Base-by-base conservation (phyloP, 2,888 invertebrate genomes). In the Hedya salicella region DNA sequence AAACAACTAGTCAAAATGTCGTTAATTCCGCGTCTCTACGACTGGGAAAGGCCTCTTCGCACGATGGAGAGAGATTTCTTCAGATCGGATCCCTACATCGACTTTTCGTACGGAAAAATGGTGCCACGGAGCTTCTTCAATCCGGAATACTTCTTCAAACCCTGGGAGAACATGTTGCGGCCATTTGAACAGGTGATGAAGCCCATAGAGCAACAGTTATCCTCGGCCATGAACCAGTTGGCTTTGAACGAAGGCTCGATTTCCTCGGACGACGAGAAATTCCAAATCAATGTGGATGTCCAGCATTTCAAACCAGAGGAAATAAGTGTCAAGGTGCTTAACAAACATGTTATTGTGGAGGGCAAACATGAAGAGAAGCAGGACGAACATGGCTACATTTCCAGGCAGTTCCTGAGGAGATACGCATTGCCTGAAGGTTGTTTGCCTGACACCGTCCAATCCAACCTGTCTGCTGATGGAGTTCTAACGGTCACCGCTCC, bases 361-460 rank as follows among this genome's bases (percentile, higher is more conserved):
- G 96, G 95, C 0, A 96, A 95, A 78, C 97, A 97, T 73, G 95
- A 96, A 71, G 96, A 97, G 75, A 95, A 94, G 74, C 91, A 93
- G 62, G 96, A 96, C 71, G 93, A 95, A 9, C 95, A 96, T 75
- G 96, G 96, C 0, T 95, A 92, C 69, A 93, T 96, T 40, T 95
- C 96, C 0, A 92, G 96, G 56, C 95, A 96, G 73, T 96, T 97
- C 73, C 92, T 95, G 2, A 93, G 97, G 44, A 93, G 95, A 56
- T 97, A 96, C 78, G 83, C 94, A 1, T 83, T 97, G 49, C 97
- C 97, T 0, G 89, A 95, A 77, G 95, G 95, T 2, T 95, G 95
- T 69, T 94, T 97, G 72, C 92, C 95, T 0, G 95, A 94, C 59
- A 94, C 94, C 21, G 95, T 97, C 0, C 92, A 94, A 57, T 96